phyloP scores from a whole-genome alignment of 2,888 invertebrate species.

The Microplitis manilae region DNA sequence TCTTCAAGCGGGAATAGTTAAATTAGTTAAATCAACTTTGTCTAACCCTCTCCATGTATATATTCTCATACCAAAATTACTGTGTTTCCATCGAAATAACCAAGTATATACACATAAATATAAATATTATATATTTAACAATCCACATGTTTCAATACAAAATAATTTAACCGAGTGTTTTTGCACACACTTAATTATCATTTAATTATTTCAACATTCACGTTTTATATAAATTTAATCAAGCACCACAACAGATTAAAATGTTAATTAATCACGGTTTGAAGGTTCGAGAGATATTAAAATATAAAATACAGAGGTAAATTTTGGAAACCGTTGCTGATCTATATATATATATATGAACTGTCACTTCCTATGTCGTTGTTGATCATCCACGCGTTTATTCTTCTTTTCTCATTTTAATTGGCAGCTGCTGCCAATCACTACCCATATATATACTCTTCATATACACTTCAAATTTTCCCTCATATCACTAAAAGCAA shows the following conservation, averaged over 20 bases:
- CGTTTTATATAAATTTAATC: slow-evolving; percentile 2
- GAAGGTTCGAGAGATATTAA: background rate
- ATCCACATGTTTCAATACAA: background rate
- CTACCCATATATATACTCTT: slow-evolving; percentile 27
- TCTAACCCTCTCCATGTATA: background rate
- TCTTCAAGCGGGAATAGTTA: background rate
- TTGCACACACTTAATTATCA: background rate
- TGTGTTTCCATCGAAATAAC: slow-evolving; percentile 14
- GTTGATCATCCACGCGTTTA: background rate
- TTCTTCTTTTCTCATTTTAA: slow-evolving; percentile 33
- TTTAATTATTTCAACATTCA: slow-evolving; percentile 5
- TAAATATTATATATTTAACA: background rate
- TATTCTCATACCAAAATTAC: background rate
- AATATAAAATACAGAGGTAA: slow-evolving; percentile 19
- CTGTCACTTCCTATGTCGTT: background rate
- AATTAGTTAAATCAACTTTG: background rate
- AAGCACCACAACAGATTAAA: background rate
- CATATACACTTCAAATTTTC: slow-evolving; percentile 17
- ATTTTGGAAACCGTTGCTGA: background rate
- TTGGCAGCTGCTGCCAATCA: slow-evolving; percentile 50
- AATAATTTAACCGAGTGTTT: background rate
- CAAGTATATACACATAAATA: background rate
- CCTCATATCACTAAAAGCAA: slow-evolving; percentile 41
- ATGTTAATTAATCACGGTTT: slow-evolving; percentile 16
- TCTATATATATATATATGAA: background rate